Conservation (phyloP, 2,888 invertebrate species). For the Drosophila fulvimacula region DNA sequence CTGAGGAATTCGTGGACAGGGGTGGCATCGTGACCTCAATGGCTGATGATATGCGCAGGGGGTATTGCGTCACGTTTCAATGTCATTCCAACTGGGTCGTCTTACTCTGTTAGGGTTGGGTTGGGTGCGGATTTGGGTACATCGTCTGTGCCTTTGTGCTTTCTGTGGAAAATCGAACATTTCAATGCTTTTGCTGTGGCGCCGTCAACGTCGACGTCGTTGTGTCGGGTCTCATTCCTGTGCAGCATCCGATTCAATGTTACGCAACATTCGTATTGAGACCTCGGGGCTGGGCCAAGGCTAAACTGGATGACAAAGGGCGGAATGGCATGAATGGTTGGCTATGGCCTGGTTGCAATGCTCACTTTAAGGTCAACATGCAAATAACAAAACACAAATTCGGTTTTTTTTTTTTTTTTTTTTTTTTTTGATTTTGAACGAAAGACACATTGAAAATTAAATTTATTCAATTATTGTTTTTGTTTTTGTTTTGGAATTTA, state of each 20-base stretch:
- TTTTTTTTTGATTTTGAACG: constrained; percentile 79
- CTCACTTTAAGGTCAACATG: constrained; percentile 58
- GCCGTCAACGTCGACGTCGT: constrained; percentile 47
- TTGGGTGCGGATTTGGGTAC: constrained; percentile 5
- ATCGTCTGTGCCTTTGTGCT: constrained; percentile 31
- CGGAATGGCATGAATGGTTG: background rate
- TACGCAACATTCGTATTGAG: constrained; percentile 65
- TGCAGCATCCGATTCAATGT: constrained; percentile 62
- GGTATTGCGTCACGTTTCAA: constrained; percentile 69
- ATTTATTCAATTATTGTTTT: constrained; percentile 69
- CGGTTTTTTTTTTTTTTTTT: constrained; percentile 33
- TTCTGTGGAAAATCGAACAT: constrained; percentile 66
- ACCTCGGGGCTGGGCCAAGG: constrained; percentile 61
- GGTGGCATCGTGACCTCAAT: constrained; percentile 63
- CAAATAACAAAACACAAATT: constrained; percentile 62
- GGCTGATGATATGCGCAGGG: constrained; percentile 25
- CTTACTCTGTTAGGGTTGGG: constrained; percentile 3
- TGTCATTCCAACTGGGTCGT: constrained; percentile 53
- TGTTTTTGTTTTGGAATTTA: constrained; percentile 31
- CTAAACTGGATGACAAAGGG: constrained; percentile 21
- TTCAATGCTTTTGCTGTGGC: constrained; percentile 48
- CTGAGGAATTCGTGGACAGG: constrained; percentile 13
- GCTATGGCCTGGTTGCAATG: constrained; percentile 1
- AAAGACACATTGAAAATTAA: constrained; percentile 83
- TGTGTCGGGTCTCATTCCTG: constrained; percentile 17